A percentile compares a stretch with the other conserved stretches of the same genome.
Conservation (phyloP, 2,888 invertebrate species). For the Hypomecis punctinalis region DNA sequence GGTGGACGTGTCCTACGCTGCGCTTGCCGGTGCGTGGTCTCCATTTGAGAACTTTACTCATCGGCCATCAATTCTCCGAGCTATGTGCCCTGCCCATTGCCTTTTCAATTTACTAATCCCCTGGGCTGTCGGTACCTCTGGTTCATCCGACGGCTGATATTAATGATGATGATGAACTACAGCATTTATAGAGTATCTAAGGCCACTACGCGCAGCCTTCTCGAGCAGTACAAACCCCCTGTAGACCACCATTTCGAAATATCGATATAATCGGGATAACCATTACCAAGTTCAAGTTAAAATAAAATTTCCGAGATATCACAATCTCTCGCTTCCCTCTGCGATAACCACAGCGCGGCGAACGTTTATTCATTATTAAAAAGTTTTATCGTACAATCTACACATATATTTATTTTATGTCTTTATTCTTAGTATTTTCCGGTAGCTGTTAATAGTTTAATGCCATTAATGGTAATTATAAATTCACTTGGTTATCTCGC, state of each 20-base stretch:
- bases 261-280: neutral
- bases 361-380: slow-evolving; percentile 71
- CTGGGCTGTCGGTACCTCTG: too few species aligned
- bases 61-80: too few species aligned
- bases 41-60: too few species aligned
- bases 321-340: slow-evolving; percentile 53
- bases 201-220: too few species aligned
- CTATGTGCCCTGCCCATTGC: too few species aligned
- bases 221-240: neutral
- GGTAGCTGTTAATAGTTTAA: slow-evolving; percentile 83
- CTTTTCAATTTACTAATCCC: too few species aligned
- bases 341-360: slow-evolving; percentile 54
- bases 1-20: too few species aligned
- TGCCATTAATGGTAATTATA: slow-evolving; percentile 83
- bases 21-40: too few species aligned
- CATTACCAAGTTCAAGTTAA: slow-evolving; percentile 5
- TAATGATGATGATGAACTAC: too few species aligned
- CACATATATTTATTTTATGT: slow-evolving; percentile 83
- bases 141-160: too few species aligned
- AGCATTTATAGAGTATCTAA: too few species aligned
- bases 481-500: slow-evolving; percentile 75
- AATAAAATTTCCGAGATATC: slow-evolving; percentile 3
- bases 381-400: slow-evolving; percentile 76
- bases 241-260: neutral
- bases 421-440: slow-evolving; percentile 81